Evolutionary conservation across 2,113 vertebrate genomes (phyloP).

Genomic region (Lasiurus borealis): DNA sequence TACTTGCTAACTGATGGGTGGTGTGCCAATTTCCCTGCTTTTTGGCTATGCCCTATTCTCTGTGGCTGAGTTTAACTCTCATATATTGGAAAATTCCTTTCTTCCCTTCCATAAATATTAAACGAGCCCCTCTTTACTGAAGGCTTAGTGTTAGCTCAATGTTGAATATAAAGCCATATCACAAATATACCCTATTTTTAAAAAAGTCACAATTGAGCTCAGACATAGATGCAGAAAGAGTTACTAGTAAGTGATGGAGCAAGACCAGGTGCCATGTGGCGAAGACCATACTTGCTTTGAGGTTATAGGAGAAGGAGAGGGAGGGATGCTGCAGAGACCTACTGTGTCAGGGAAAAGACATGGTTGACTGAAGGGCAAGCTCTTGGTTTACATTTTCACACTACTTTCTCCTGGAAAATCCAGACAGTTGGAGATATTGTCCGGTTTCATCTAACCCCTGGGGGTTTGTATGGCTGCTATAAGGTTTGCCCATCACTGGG

Average conservation of each 20-base stretch:
- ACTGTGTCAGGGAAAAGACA: neutral
- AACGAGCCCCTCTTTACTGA: neutral
- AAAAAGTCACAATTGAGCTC: neutral
- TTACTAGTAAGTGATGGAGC: neutral
- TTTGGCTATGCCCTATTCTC: neutral
- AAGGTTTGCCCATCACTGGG: neutral
- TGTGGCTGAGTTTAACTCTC: slow-evolving; percentile 49
- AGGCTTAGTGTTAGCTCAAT: neutral
- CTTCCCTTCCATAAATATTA: neutral
- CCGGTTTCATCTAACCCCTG: neutral
- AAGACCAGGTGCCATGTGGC: neutral
- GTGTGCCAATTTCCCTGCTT: neutral
- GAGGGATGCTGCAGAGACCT: neutral
- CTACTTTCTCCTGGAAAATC: neutral
- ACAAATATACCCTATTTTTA: neutral
- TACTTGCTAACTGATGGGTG: neutral
- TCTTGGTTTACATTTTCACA: neutral
- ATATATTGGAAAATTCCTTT: neutral
- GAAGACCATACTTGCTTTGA: neutral
- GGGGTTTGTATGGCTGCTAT: neutral
- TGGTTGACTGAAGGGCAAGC: neutral
- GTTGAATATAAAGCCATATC: neutral
- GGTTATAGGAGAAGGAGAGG: neutral
- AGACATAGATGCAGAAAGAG: neutral
- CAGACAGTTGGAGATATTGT: neutral